Conservation (phyloP, 2,888 invertebrate species). For the Adelognathus sp. region DNA sequence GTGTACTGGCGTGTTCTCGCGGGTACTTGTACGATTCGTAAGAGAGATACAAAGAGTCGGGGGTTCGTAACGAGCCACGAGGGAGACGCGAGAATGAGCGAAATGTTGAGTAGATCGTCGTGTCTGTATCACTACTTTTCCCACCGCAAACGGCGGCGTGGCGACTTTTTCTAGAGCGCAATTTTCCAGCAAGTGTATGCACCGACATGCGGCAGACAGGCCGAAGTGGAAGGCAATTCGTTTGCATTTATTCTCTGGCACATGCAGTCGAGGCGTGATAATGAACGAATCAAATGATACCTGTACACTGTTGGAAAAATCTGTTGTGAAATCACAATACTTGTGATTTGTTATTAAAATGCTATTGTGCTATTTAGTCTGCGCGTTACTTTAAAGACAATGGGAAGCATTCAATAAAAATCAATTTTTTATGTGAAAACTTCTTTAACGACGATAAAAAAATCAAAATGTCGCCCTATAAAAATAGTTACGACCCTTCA, state of each 20-base stretch:
- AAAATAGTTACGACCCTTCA: too few species aligned
- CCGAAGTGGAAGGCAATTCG: conserved; percentile 63
- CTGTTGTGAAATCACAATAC: too few species aligned
- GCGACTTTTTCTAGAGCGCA: conserved; percentile 58
- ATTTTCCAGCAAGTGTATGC: conserved; percentile 74
- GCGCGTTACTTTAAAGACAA: too few species aligned
- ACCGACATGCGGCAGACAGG: conserved; percentile 76
- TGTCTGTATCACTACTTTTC: conserved; percentile 2
- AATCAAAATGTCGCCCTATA: too few species aligned
- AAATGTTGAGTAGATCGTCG: conserved; percentile 13
- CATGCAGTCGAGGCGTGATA: conserved; percentile 64
- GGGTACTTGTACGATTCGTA: conserved; percentile 6
- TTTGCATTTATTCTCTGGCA: conserved; percentile 73
- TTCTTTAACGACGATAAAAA: too few species aligned
- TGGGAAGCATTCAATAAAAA: too few species aligned
- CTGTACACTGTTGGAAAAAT: too few species aligned
- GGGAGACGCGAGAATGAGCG: conserved; percentile 19
- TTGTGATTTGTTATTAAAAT: too few species aligned
- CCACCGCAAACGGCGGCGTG: neutral
- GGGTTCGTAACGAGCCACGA: neutral
- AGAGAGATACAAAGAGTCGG: conserved; percentile 9
- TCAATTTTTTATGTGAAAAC: too few species aligned
- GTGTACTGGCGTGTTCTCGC: neutral
- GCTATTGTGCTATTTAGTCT: too few species aligned
- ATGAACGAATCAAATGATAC: too few species aligned